These are phyloP conservation scores for Syritta pipiens DNA, from an alignment of 2,888 invertebrate genomes.

Conservation along the genomic window DNA sequence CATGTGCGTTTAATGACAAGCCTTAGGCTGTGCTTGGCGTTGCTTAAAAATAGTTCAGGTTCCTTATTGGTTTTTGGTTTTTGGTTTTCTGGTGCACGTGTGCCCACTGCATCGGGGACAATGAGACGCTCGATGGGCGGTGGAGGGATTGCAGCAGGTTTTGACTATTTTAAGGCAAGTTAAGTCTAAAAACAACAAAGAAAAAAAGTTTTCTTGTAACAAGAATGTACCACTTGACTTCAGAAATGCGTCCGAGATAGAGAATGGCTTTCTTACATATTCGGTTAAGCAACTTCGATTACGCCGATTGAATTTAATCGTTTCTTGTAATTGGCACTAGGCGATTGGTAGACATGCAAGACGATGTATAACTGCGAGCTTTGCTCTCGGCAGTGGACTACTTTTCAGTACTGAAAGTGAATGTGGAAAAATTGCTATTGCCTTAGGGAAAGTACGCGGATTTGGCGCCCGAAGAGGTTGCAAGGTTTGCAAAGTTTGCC, in stretches of 20 bases:
- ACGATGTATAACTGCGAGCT: no score
- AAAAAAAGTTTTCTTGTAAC: not conserved
- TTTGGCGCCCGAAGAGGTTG: no score
- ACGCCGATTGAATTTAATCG: not conserved
- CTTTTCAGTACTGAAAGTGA: no score
- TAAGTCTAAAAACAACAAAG: not conserved
- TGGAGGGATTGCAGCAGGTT: conserved; percentile 15
- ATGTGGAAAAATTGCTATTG: no score
- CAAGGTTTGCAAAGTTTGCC: no score
- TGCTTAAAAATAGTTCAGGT: conserved; percentile 21
- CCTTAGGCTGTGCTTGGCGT: conserved; percentile 1
- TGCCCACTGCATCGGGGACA: no score
- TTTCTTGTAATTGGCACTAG: conserved; percentile 10
- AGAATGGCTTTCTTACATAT: conserved; percentile 15
- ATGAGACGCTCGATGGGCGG: not conserved
- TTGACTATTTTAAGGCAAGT: conserved; percentile 14
- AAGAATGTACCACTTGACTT: conserved; percentile 19
- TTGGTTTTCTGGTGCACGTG: conserved; percentile 31
- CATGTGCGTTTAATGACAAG: conserved; percentile 46
- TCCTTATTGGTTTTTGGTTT: conserved; percentile 2
- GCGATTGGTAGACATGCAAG: no score
- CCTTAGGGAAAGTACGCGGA: no score
- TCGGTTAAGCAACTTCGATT: conserved; percentile 8
- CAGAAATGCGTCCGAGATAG: conserved; percentile 25
- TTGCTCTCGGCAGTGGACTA: no score